Conservation (phyloP, 2,113 vertebrate genomes). For the Mastomys natalensis region DNA sequence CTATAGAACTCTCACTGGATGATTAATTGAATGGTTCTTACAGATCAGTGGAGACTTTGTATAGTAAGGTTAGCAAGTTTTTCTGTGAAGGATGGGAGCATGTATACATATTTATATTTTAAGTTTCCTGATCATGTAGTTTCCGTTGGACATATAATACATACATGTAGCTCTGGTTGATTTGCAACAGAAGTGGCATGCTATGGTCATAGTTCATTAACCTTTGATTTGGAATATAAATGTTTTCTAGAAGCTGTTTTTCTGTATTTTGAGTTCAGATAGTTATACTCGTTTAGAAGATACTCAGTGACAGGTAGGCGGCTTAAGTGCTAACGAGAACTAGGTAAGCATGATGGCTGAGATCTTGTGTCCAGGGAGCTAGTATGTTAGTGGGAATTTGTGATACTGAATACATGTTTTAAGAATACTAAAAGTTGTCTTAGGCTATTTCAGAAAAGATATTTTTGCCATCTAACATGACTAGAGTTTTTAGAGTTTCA, state of each 20-base stretch:
- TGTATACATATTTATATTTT: neutral
- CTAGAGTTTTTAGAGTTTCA: conserved; percentile 1
- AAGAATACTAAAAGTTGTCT: conserved; percentile 43
- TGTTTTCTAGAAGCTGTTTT: conserved; percentile 25
- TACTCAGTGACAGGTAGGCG: neutral
- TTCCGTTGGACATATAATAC: neutral
- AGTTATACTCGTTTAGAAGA: conserved; percentile 43
- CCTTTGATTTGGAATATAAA: conserved; percentile 13
- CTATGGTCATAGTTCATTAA: neutral
- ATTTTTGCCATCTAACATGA: conserved; percentile 40
- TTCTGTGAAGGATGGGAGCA: neutral
- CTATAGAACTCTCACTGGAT: conserved; percentile 1
- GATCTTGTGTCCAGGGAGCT: neutral
- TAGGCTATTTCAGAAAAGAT: conserved; percentile 39
- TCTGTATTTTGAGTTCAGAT: conserved; percentile 46
- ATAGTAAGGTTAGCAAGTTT: neutral
- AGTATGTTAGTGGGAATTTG: conserved; percentile 30
- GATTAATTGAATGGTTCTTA: neutral
- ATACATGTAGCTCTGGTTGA: neutral
- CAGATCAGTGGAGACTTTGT: neutral
- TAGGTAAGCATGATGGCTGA: neutral
- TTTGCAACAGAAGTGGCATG: neutral
- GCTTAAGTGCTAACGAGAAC: neutral
- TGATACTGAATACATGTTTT: conserved; percentile 33
- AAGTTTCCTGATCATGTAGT: neutral